Evolutionary conservation across 2,888 invertebrate species (phyloP), one percentile per base, ranked within the genome.

Genomic region (Gymnosoma rotundatum): DNA sequence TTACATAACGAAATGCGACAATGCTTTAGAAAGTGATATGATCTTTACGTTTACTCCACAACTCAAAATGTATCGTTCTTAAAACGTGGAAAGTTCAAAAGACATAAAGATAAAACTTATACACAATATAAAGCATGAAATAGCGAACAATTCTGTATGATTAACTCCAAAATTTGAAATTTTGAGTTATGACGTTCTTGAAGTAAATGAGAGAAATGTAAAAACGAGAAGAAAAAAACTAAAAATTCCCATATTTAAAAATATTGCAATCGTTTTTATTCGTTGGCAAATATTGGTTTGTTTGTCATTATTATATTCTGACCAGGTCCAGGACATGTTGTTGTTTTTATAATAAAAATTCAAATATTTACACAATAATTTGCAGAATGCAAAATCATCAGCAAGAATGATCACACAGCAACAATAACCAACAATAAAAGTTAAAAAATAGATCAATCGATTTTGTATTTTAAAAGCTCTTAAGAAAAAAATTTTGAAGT

Each of bases 301-400:
- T 75, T 70, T 70, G 63, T 75, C 58, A 73, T 73, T 79, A 14
- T 79, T 70, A 8, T 61, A 20, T 32, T 50, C n/a, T 36, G 32
- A 48, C 38, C 36, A 21, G 76, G n/a, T 50, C n/a, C 63, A 58
- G 64, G 16, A 63, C 54, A 50, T 61, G 56, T 64, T 78, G 56
- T 72, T 79, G 69, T 75, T 69, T 63, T 56, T 38, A 58, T 14
- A 38, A 73, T 69, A 76, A 76, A 83, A 80, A 76, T 52, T 78
- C 76, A 84, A 84, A 84, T 84, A 80, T 84, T 84, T 80, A 78
- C 83, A 84, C 80, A 80, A 83, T 63, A 56, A 73, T 80, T 72
- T 78, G 14, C 80, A 61, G 67, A 72, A 58, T 75, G 66, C 72
- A 70, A 54, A 69, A 79, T 70, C 75, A 67, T 60, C 81, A 78